phyloP scores from a whole-genome alignment of 2,888 invertebrate species.

The Morpho deidamia region DNA sequence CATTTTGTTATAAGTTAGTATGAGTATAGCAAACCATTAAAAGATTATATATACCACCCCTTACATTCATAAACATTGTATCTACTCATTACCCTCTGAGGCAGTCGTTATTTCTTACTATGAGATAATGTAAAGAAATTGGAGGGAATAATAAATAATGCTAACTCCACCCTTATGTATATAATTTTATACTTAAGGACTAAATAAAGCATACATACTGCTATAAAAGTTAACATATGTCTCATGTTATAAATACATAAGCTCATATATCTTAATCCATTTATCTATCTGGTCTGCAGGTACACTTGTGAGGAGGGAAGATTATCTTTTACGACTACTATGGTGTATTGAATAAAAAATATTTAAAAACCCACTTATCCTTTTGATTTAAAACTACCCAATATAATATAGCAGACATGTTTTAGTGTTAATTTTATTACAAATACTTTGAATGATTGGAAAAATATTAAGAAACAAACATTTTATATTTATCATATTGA shows the following conservation, averaged over 20 bases:
- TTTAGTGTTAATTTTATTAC: too few species aligned
- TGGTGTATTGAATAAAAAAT: conserved; percentile 67
- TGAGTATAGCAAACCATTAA: too few species aligned
- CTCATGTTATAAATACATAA: too few species aligned
- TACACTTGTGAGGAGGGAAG: conserved; percentile 46
- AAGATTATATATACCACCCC: too few species aligned
- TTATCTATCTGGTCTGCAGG: conserved; percentile 48
- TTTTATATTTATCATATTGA: too few species aligned
- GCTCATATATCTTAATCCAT: background rate
- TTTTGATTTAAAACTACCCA: conserved; percentile 4
- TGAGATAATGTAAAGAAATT: conserved; percentile 65
- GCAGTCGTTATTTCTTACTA: conserved; percentile 61
- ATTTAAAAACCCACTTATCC: conserved; percentile 36
- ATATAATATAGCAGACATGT: background rate
- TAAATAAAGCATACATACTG: conserved; percentile 47
- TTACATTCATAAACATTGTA: too few species aligned
- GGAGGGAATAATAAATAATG: conserved; percentile 53
- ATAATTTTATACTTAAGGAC: conserved; percentile 40
- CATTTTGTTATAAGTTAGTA: too few species aligned
- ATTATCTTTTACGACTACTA: conserved; percentile 32
- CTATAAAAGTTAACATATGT: background rate
- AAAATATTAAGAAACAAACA: too few species aligned
- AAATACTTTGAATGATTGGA: too few species aligned
- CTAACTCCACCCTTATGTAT: conserved; percentile 60
- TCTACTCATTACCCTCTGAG: conserved; percentile 45